A percentile compares a stretch with the other conserved stretches of the same genome.
phyloP scores from a whole-genome alignment of 2,888 invertebrate genomes.

The Allolobophora icterica region DNA sequence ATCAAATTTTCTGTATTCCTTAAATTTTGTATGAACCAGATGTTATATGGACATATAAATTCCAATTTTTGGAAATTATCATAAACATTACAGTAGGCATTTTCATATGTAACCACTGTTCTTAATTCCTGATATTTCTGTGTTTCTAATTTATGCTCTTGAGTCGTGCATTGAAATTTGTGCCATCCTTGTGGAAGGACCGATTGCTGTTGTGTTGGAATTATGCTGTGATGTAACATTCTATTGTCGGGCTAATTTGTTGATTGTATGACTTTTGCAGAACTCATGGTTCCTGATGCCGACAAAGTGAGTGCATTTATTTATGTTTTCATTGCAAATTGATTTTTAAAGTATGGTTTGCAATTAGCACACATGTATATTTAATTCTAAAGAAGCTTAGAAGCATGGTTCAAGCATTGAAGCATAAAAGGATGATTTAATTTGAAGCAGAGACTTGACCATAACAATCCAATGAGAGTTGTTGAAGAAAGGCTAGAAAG shows the following conservation, averaged over 20 bases:
- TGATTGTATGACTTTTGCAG: slow-evolving; percentile 7
- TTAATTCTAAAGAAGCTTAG: background rate
- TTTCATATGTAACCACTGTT: background rate
- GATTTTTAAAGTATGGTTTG: background rate
- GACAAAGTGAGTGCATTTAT: background rate
- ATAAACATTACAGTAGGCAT: background rate
- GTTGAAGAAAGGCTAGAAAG: too few relatives aligned
- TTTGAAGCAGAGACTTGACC: too few relatives aligned
- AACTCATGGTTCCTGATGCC: slow-evolving; percentile 20
- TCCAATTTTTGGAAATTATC: background rate
- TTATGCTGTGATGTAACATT: background rate
- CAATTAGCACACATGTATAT: background rate
- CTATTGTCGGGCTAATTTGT: background rate
- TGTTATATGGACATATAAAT: background rate
- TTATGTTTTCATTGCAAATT: background rate
- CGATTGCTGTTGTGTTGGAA: background rate
- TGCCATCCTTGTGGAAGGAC: background rate
- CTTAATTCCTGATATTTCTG: background rate
- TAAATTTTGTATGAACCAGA: background rate
- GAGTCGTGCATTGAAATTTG: background rate
- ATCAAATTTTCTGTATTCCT: background rate
- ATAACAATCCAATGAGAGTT: too few relatives aligned
- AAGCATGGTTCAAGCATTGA: background rate
- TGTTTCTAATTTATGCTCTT: background rate
- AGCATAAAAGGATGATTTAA: too few relatives aligned